Percentiles rank a stretch among this genome's conserved stretches.
Conservation (phyloP, 2,113 vertebrate genomes). For the Tupaia chinensis region DNA sequence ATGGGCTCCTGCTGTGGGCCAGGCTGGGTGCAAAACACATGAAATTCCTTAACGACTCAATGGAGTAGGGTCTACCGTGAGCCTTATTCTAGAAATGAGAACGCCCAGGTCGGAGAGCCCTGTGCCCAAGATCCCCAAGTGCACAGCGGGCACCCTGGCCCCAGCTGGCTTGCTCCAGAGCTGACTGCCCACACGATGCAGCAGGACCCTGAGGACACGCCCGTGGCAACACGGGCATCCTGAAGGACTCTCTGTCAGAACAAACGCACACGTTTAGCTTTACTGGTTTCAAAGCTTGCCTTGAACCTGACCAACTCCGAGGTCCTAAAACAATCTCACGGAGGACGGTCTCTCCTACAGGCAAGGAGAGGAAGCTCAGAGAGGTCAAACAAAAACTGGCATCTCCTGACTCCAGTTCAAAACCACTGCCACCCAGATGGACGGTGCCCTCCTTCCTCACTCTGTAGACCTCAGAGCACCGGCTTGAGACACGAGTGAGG, state of each 20-base stretch:
- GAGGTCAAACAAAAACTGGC: neutral
- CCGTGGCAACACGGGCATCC: neutral
- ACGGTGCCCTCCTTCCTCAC: neutral
- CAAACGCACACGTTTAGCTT: neutral
- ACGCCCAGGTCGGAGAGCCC: neutral
- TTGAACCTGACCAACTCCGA: neutral
- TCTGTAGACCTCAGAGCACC: neutral
- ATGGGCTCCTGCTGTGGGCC: neutral
- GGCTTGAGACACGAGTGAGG: neutral
- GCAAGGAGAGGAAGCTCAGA: neutral
- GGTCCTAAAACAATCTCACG: neutral
- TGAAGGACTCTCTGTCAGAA: neutral
- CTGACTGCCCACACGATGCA: neutral
- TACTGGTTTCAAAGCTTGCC: neutral
- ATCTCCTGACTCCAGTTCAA: neutral
- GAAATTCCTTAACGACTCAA: neutral
- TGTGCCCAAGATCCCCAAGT: neutral
- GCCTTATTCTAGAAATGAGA: neutral
- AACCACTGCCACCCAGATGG: neutral
- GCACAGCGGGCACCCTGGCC: fast-evolving
- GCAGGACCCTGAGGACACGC: no score
- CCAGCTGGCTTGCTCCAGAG: neutral
- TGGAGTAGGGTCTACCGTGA: neutral
- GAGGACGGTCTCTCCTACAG: neutral
- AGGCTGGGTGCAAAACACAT: neutral